Evolutionary conservation across 2,113 vertebrate species (phyloP).

Genomic region (Nestor notabilis): DNA sequence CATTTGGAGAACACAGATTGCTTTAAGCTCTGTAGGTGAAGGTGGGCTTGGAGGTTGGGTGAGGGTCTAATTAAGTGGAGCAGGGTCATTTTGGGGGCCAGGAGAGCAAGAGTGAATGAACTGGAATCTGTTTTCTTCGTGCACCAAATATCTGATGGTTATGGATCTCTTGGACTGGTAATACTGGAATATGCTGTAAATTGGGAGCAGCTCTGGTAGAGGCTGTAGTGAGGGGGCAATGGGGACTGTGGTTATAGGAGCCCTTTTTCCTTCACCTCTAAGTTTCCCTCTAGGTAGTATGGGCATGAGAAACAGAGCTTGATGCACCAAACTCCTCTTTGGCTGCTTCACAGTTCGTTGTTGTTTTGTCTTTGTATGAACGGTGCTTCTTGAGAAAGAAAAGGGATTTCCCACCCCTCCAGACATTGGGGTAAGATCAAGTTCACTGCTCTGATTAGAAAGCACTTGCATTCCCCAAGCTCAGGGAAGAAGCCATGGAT

Average conservation of each 20-base stretch:
- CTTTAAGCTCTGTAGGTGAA: neutral
- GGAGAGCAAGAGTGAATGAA: neutral
- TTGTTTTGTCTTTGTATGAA: neutral
- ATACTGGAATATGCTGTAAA: neutral
- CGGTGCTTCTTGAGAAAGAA: neutral
- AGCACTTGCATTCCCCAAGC: neutral
- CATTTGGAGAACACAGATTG: neutral
- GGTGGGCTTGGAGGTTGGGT: neutral
- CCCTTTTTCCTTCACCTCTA: neutral
- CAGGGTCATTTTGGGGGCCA: neutral
- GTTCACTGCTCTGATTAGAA: neutral
- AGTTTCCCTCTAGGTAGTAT: fast-evolving
- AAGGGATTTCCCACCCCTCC: neutral
- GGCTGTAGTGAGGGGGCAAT: neutral
- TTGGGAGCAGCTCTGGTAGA: neutral
- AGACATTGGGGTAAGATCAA: neutral
- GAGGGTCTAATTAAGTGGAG: neutral
- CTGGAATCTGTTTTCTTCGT: neutral
- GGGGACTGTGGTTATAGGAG: neutral
- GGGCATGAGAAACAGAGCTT: neutral
- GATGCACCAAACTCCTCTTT: neutral
- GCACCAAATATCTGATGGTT: neutral
- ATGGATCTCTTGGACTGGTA: neutral
- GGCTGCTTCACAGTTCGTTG: neutral
- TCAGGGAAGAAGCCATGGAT: neutral